Conservation (phyloP, 2,797 vertebrate genomes). For the Amazonetta brasiliensis region DNA sequence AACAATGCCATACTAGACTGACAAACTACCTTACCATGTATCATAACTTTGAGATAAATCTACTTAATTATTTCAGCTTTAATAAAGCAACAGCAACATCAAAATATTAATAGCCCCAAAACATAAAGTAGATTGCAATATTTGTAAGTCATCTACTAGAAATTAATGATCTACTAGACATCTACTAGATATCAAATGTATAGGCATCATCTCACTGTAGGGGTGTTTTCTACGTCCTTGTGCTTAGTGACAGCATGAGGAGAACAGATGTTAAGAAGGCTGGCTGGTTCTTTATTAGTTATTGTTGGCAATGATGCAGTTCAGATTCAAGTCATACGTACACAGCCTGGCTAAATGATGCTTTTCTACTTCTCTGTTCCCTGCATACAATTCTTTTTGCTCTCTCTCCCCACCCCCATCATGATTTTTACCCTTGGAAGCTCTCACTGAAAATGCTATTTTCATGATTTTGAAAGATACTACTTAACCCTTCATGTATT, state of each 20-base stretch:
- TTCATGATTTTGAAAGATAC: not conserved
- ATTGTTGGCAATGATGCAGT: not conserved
- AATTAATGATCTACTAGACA: not conserved
- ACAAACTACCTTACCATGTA: not conserved
- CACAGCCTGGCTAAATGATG: not conserved
- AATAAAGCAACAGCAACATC: not conserved
- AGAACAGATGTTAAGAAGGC: not conserved
- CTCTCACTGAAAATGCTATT: not conserved
- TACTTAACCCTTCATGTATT: not conserved
- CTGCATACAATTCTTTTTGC: not conserved
- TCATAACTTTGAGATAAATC: not conserved
- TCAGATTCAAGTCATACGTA: not conserved
- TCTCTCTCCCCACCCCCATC: fast-evolving
- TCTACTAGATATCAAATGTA: not conserved
- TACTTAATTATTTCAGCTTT: not conserved
- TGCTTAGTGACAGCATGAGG: not conserved
- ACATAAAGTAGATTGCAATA: not conserved
- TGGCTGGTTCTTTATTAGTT: not conserved
- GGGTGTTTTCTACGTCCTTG: not conserved
- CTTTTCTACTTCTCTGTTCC: not conserved
- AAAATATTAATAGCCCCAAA: not conserved
- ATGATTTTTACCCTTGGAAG: not conserved
- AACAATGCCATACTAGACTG: not conserved
- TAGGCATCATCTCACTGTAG: not conserved
- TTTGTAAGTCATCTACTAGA: not conserved